phyloP scores from a whole-genome alignment of 2,888 invertebrate genomes.

The Watsonalla cultraria region DNA sequence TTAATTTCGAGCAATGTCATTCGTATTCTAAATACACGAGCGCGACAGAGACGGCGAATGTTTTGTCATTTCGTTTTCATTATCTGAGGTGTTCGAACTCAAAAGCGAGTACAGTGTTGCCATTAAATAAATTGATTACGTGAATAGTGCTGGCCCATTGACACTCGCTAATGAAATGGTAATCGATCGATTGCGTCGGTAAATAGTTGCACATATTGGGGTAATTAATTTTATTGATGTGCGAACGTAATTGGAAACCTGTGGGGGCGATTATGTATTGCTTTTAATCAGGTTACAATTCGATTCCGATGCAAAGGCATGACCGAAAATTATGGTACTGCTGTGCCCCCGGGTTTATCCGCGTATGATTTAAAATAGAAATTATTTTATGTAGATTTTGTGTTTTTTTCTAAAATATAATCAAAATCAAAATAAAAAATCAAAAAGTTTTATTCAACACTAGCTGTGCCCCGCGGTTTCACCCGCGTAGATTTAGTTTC shows the following conservation, averaged over 20 bases:
- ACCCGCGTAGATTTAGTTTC: no score
- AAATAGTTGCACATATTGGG: constrained; percentile 12
- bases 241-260: background rate
- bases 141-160: constrained; percentile 9
- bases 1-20: background rate
- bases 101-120: background rate
- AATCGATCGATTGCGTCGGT: constrained; percentile 33
- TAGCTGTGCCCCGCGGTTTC: no score
- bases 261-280: background rate
- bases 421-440: no score
- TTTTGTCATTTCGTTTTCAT: background rate
- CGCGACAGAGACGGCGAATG: background rate
- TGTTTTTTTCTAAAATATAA: no score
- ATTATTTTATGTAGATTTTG: no score
- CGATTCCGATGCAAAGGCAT: no score
- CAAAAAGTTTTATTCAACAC: no score
- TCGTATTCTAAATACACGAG: background rate
- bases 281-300: background rate
- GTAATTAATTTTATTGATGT: constrained; percentile 1
- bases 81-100: background rate
- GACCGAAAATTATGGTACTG: no score
- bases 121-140: constrained; percentile 3
- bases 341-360: no score
- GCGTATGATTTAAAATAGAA: no score
- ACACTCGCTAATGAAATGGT: constrained; percentile 36